Evolutionary conservation across 2,797 vertebrate species (phyloP).

Genomic region (Sebastes matsubarae): DNA sequence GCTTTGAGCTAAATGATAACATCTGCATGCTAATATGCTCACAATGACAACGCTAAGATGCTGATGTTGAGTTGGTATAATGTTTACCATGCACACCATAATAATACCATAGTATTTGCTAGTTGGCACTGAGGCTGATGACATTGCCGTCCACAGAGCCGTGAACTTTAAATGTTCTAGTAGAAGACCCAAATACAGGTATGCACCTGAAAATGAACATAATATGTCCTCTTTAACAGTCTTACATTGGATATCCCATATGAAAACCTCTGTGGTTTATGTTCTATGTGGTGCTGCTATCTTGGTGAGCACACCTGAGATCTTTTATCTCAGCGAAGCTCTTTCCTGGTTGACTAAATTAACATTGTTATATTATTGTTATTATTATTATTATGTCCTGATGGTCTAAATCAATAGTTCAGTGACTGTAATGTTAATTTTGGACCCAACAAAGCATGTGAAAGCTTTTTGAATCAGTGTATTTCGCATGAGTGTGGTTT

Average conservation of each 20-base stretch:
- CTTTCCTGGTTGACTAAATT: neutral
- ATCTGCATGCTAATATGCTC: neutral
- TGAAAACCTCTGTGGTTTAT: neutral
- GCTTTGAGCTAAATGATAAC: neutral
- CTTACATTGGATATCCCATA: neutral
- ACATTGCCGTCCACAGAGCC: neutral
- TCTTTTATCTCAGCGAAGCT: neutral
- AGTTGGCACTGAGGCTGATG: neutral
- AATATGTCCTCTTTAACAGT: neutral
- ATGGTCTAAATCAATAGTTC: neutral
- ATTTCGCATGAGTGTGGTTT: neutral
- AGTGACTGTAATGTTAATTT: neutral
- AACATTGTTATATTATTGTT: neutral
- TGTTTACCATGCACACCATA: neutral
- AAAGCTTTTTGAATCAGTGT: neutral
- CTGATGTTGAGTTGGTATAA: neutral
- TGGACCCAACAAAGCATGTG: neutral
- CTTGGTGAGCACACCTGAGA: neutral
- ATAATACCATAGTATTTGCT: neutral
- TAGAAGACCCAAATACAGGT: fast-evolving
- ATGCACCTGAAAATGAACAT: too few species aligned
- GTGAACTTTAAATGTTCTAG: too few species aligned
- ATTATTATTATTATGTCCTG: neutral
- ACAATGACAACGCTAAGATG: neutral
- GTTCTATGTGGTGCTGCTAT: neutral